These are phyloP conservation scores for Nycticorax nycticorax DNA, from an alignment of 2,113 vertebrate genomes.

Conservation along the genomic window DNA sequence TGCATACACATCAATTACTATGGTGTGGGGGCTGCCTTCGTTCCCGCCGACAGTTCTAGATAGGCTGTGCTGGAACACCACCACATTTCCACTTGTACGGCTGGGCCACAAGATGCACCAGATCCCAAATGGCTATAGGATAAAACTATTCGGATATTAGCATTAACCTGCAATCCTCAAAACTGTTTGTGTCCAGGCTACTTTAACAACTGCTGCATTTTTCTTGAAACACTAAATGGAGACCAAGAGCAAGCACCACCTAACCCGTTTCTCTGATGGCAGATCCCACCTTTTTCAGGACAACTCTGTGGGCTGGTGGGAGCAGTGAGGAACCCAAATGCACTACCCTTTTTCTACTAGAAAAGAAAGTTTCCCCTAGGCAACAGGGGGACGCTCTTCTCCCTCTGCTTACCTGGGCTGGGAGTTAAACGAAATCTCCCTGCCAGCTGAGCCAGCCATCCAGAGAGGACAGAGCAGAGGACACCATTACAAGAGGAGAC, in stretches of 20 bases:
- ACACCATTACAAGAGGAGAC: background rate
- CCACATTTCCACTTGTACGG: background rate
- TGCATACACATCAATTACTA: background rate
- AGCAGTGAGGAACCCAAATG: background rate
- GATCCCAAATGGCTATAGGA: background rate
- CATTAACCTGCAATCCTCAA: background rate
- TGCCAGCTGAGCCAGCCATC: background rate
- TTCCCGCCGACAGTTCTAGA: background rate
- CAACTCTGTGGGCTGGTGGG: background rate
- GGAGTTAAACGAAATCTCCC: background rate
- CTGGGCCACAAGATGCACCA: background rate
- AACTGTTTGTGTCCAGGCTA: background rate
- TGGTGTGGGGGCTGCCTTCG: background rate
- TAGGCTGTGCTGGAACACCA: background rate
- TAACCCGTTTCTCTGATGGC: background rate
- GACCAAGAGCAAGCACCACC: background rate
- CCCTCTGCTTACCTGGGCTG: background rate
- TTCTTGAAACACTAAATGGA: background rate
- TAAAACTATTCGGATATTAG: background rate
- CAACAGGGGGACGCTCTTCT: background rate
- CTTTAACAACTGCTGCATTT: background rate
- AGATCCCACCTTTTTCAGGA: background rate
- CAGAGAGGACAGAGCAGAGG: background rate
- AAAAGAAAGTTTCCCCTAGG: background rate
- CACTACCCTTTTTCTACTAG: background rate